Base-by-base conservation (phyloP, 1,140 invertebrate genomes). In the Oscheius sp. region DNA sequence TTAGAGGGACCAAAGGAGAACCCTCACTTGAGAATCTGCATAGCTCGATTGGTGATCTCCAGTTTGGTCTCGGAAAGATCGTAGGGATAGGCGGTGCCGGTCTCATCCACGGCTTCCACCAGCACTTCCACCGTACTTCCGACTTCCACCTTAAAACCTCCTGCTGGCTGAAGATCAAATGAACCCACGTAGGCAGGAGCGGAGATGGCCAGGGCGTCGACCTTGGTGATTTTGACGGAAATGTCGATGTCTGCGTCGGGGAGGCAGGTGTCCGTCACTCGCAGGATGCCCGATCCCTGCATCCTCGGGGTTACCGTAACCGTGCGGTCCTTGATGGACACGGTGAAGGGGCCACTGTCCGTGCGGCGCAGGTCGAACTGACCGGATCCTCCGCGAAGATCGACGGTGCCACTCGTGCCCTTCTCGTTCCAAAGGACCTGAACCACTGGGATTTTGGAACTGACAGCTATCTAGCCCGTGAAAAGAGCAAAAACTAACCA, bases 351-450 rank as follows among this genome's bases (percentile, higher is more conserved):
- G 28, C 59, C 2, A 13, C 18, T 23, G 13, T 36, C 2, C 3
- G 59, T 36, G 45, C 32, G 31, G 1, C 42, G 63, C 36, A 31
- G 61, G 58, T 4, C 64, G 49, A 77, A 77, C 34, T 77, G 68
- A 4, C 76, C 76, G 29, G 74, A 77, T 58, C 76, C 76, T 42
- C 76, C 76, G 7, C 13, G 7, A 26, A 77, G 32, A 20, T 64
- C 45, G 32, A 68, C 68, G 20, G 34, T 52, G 29, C 76, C 73
- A 18, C 29, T 61, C 0, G 63, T 65, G 13, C 42, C 52, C 13
- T 26, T 29, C 35, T 76, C 76, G 68, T 77, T 77, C 72, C 73
- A 77, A 1, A 77, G 46, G 36, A 77, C 62, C 23, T 35, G 66
- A 71, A 59, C 13, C 23, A 42, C 38, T n/a, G 38, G 10, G n/a